Conservation (phyloP, 2,888 invertebrate species). For the Diaphora mendica region DNA sequence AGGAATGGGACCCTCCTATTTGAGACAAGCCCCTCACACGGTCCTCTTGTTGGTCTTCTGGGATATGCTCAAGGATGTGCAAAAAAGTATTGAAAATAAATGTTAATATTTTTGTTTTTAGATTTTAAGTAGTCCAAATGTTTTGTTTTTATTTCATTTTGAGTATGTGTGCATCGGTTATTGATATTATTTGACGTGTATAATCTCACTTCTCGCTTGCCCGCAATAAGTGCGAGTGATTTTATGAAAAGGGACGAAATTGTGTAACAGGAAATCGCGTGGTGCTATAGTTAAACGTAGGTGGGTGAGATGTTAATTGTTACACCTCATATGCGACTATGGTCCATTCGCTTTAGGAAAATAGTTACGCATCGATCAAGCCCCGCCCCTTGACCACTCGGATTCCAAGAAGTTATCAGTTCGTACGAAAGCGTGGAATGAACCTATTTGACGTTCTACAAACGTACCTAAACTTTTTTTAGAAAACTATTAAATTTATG, state of each 20-base stretch:
- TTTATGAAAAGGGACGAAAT: not conserved
- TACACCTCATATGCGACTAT: not conserved
- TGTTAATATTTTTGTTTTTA: slow-evolving; percentile 27
- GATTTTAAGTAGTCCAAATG: slow-evolving; percentile 9
- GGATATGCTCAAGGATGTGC: slow-evolving; percentile 89
- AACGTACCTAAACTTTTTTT: too few species aligned
- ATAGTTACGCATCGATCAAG: too few species aligned
- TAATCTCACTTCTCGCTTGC: not conserved
- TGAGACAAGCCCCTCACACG: slow-evolving; percentile 97
- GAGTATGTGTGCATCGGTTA: not conserved
- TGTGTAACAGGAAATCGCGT: too few species aligned
- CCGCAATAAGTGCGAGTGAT: not conserved
- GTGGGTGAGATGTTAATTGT: not conserved
- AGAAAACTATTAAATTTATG: too few species aligned
- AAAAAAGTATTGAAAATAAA: slow-evolving; percentile 60
- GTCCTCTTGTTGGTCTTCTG: slow-evolving; percentile 95
- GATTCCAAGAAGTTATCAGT: too few species aligned
- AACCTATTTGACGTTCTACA: too few species aligned
- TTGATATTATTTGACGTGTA: not conserved
- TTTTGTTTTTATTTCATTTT: not conserved
- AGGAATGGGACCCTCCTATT: slow-evolving; percentile 95
- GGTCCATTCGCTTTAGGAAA: not conserved
- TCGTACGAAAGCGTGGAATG: too few species aligned
- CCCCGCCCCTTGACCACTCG: too few species aligned
- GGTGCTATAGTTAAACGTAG: too few species aligned